These are phyloP conservation scores for Apodemus sylvaticus DNA, from an alignment of 2,113 vertebrate genomes.

Conservation along the genomic window DNA sequence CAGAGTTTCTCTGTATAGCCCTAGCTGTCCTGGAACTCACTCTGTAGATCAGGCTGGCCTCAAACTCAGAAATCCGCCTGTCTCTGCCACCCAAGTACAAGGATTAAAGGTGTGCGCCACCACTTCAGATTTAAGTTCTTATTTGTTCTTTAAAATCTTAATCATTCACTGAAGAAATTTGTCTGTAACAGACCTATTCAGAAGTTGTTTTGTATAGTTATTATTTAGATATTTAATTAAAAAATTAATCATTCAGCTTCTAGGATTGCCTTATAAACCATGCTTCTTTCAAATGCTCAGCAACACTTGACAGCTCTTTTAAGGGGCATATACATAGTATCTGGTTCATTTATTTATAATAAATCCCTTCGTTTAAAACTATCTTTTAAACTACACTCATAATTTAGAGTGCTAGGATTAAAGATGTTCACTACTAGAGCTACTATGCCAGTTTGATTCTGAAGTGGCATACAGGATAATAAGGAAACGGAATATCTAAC, in stretches of 20 bases:
- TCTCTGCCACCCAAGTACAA: too few species aligned
- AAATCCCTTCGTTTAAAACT: background rate
- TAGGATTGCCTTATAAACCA: conserved; percentile 14
- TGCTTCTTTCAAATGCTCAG: conserved; percentile 3
- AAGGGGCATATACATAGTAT: background rate
- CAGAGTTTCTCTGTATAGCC: too few species aligned
- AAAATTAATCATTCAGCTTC: conserved; percentile 24
- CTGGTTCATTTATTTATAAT: background rate
- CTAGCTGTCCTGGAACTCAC: too few species aligned
- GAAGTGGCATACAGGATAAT: background rate
- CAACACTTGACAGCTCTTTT: background rate
- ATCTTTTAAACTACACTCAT: background rate
- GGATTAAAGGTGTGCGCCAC: too few species aligned
- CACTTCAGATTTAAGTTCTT: background rate
- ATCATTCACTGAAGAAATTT: background rate
- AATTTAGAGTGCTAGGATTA: background rate
- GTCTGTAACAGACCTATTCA: background rate
- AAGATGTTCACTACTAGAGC: background rate
- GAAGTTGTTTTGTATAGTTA: conserved; percentile 9
- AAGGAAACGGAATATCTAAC: background rate
- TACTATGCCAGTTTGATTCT: conserved; percentile 6
- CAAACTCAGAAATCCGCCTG: too few species aligned
- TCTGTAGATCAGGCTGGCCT: too few species aligned
- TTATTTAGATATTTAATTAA: background rate
- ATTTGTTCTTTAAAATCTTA: background rate